A percentile compares a stretch with the other conserved stretches of the same genome.
Conservation (phyloP, 1,140 invertebrate species). For the Doryteuthis pealeii region DNA sequence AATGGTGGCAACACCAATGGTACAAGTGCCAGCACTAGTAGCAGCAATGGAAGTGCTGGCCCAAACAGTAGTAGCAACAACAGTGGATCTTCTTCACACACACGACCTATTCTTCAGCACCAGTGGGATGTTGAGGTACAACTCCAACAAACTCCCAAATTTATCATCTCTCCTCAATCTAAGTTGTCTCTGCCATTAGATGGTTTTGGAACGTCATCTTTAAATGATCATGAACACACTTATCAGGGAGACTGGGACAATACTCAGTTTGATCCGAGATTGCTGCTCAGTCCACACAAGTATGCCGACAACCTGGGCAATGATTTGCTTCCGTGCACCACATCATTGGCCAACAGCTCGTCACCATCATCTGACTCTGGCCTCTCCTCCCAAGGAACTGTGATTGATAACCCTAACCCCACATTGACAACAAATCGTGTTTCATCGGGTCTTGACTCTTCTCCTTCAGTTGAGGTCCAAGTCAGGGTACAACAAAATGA, state of each 20-base stretch:
- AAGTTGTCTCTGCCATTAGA: slow-evolving; percentile 49
- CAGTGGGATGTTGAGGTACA: slow-evolving; percentile 53
- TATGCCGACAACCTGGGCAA: slow-evolving; percentile 34
- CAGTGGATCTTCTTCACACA: slow-evolving; percentile 21
- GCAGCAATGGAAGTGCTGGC: neutral
- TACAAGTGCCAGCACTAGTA: neutral
- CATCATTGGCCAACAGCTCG: slow-evolving; percentile 17
- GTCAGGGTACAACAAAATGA: slow-evolving; percentile 5
- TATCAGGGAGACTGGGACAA: slow-evolving; percentile 58
- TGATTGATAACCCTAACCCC: neutral
- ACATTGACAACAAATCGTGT: slow-evolving; percentile 8
- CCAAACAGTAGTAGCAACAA: neutral
- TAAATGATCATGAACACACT: slow-evolving; percentile 50
- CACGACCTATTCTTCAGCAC: slow-evolving; percentile 46
- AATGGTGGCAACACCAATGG: neutral
- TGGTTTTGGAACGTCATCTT: slow-evolving; percentile 40
- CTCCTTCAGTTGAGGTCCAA: neutral
- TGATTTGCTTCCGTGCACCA: slow-evolving; percentile 44
- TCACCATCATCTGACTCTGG: slow-evolving; percentile 41
- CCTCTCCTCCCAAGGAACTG: slow-evolving; percentile 31
- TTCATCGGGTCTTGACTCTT: neutral
- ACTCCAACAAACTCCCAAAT: slow-evolving; percentile 32
- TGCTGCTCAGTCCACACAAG: slow-evolving; percentile 31
- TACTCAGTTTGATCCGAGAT: slow-evolving; percentile 34
- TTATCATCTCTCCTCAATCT: slow-evolving; percentile 32